Conservation (phyloP, 2,888 invertebrate species). For the Caenorhabditis sp. region DNA sequence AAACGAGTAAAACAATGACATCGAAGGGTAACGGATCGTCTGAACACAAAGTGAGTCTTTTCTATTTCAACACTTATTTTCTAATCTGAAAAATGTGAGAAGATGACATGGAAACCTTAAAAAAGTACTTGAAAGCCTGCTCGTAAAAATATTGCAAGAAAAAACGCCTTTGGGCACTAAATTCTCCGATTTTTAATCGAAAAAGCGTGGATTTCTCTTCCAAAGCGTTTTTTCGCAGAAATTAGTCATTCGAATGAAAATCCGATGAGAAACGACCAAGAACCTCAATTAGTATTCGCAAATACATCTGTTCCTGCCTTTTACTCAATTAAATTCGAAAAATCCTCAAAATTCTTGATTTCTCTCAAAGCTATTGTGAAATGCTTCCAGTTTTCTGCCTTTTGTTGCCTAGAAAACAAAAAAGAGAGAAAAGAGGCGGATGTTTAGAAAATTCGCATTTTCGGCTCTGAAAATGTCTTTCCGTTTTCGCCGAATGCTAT, state of each 20-base stretch:
- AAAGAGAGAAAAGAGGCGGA: constrained; percentile 24
- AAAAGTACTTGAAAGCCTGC: constrained; percentile 1
- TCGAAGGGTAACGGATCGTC: constrained; percentile 50
- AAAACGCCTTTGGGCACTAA: too few relatives aligned
- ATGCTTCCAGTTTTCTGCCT: background rate
- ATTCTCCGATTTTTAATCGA: too few relatives aligned
- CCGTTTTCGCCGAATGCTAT: background rate
- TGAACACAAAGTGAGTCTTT: constrained; percentile 31
- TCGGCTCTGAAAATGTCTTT: background rate
- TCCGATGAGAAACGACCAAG: too few relatives aligned
- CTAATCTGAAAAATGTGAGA: constrained; percentile 4
- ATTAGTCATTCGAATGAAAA: too few relatives aligned
- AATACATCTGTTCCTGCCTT: too few relatives aligned
- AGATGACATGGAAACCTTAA: constrained; percentile 1
- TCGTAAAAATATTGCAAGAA: too few relatives aligned
- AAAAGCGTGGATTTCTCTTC: too few relatives aligned
- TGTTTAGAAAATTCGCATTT: constrained; percentile 28
- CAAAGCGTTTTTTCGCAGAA: too few relatives aligned
- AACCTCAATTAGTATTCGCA: too few relatives aligned
- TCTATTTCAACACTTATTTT: background rate
- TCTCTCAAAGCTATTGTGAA: too few relatives aligned
- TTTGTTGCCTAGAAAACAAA: constrained; percentile 1
- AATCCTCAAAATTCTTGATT: too few relatives aligned
- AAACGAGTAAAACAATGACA: constrained; percentile 48
- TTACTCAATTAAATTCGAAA: too few relatives aligned